Percentiles rank a stretch among this genome's conserved stretches.
Evolutionary conservation across 1,140 invertebrate species (phyloP).

Genomic region (Halictus rubicundus): DNA sequence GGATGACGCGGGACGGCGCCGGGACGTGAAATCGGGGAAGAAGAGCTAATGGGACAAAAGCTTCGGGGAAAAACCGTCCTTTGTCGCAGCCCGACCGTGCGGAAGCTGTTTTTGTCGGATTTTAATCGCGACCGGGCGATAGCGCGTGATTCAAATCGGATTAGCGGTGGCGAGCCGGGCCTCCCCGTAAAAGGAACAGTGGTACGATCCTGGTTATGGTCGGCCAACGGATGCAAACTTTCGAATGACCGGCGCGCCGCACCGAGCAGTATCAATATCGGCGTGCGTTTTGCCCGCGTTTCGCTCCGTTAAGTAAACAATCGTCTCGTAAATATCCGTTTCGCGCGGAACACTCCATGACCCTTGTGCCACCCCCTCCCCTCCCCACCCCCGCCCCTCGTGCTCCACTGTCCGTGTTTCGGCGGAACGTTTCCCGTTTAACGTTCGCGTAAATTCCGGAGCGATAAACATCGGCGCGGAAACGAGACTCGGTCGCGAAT

Average conservation of each 20-base stretch:
- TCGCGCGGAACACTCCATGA: neutral
- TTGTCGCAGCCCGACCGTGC: no score
- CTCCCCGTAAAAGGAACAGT: neutral
- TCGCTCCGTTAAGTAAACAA: slow-evolving; percentile 39
- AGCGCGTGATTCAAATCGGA: neutral
- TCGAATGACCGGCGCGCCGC: neutral
- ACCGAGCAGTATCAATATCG: slow-evolving; percentile 28
- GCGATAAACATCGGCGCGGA: neutral
- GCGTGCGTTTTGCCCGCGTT: slow-evolving; percentile 3
- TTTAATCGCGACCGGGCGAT: neutral
- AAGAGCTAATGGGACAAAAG: no score
- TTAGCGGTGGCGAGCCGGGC: neutral
- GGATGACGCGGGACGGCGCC: no score
- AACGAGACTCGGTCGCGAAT: neutral
- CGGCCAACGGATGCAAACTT: neutral
- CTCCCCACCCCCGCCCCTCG: no score
- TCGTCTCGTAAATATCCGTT: slow-evolving; percentile 37
- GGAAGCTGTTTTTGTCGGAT: slow-evolving; percentile 2
- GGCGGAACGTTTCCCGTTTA: no score
- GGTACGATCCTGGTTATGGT: neutral
- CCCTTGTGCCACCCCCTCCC: no score
- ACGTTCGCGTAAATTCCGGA: neutral
- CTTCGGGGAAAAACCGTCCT: no score
- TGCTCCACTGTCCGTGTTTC: no score
- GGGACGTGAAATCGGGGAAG: no score